Percentiles rank a stretch among this genome's conserved stretches.
These are phyloP conservation scores for Littorina saxatilis DNA, from an alignment of 1,140 invertebrate species.

Conservation along the genomic window DNA sequence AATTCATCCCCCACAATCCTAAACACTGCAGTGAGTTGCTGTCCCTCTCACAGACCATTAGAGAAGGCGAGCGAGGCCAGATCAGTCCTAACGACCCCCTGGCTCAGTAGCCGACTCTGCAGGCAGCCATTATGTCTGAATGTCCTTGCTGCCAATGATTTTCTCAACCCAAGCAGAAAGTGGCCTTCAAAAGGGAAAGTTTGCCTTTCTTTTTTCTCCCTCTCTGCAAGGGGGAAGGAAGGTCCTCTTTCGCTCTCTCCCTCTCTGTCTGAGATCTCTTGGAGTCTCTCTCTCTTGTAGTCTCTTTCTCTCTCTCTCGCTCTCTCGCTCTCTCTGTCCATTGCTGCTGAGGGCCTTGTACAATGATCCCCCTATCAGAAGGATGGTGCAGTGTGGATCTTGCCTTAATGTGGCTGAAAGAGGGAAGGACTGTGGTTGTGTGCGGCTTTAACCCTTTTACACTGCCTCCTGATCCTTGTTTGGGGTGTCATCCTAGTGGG, in stretches of 20 bases:
- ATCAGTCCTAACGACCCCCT: not conserved
- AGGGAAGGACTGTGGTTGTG: not conserved
- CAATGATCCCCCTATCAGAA: not conserved
- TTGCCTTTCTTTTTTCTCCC: not conserved
- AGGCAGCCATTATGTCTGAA: not conserved
- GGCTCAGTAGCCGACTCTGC: not conserved
- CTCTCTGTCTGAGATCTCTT: too few species aligned
- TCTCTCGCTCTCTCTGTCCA: not conserved
- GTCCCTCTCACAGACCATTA: too few species aligned
- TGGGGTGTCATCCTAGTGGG: too few species aligned
- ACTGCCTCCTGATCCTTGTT: not conserved
- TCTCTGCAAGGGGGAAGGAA: not conserved
- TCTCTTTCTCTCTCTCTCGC: too few species aligned
- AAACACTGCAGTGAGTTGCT: too few species aligned
- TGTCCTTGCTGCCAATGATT: too few species aligned
- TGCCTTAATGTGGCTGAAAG: not conserved
- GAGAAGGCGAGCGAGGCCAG: too few species aligned
- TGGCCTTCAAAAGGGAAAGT: too few species aligned
- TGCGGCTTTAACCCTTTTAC: not conserved
- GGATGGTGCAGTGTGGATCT: not conserved
- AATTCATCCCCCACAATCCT: too few species aligned
- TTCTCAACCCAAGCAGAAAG: too few species aligned
- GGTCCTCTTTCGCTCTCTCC: conserved; percentile 12
- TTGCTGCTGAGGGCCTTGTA: not conserved
- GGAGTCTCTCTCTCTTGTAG: too few species aligned